Percentiles rank a stretch among this genome's conserved stretches.
Conservation (phyloP, 1,140 invertebrate genomes). For the Cherax quadricarinatus region DNA sequence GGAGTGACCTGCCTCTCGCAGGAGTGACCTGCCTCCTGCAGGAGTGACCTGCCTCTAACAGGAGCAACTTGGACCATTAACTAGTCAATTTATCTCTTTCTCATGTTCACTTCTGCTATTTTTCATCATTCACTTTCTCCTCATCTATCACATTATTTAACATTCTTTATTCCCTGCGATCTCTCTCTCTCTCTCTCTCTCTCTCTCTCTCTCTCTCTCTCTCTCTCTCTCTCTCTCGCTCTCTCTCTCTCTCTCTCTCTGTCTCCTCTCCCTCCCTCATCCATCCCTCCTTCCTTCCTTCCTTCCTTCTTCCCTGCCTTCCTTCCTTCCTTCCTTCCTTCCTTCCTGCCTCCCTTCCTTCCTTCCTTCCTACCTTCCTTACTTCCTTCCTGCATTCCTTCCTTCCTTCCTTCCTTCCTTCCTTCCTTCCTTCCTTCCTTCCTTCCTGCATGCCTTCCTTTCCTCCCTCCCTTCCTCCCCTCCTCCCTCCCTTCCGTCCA, state of each 20-base stretch:
- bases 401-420: not conserved
- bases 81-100: no score
- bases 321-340: not conserved
- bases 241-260: not conserved
- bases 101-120: no score
- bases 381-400: not conserved
- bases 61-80: no score
- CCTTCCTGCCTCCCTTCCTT: no score
- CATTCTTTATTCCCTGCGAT: no score
- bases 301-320: not conserved
- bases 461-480: not conserved
- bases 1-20: no score
- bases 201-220: not conserved
- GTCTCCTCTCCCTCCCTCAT: not conserved
- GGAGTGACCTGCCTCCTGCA: no score
- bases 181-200: not conserved
- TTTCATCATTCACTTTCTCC: no score
- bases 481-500: not conserved
- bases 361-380: not conserved
- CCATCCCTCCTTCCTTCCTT: not conserved
- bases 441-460: not conserved
- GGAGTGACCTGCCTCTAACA: no score
- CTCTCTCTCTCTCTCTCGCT: no score
- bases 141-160: no score
- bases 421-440: not conserved